A percentile compares a stretch with the other conserved stretches of the same genome.
Conservation (phyloP, 2,113 vertebrate genomes). For the Chaetura pelagica region DNA sequence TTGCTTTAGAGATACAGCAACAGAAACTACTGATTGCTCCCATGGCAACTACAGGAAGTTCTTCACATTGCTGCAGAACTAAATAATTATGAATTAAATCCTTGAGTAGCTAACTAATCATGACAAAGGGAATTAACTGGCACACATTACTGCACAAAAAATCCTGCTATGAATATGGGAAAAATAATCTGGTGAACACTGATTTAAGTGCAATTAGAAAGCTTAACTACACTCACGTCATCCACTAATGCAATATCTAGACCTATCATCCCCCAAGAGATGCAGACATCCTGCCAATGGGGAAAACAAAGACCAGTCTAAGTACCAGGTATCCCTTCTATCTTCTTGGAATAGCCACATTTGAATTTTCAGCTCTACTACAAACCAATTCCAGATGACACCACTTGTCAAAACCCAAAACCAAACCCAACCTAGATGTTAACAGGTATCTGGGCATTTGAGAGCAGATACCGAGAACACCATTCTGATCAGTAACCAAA, state of each 20-base stretch:
- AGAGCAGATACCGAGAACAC: background rate
- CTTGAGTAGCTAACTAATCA: background rate
- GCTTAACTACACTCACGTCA: background rate
- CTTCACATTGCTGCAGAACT: background rate
- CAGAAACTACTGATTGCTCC: slow-evolving; percentile 68
- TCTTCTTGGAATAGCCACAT: background rate
- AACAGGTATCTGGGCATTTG: background rate
- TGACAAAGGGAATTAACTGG: slow-evolving; percentile 2
- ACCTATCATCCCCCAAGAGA: background rate
- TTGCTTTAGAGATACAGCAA: background rate
- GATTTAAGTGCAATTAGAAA: background rate
- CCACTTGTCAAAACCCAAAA: background rate
- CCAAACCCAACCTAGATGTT: background rate
- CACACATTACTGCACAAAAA: background rate
- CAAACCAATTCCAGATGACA: background rate
- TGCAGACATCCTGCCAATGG: background rate
- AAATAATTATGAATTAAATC: slow-evolving; percentile 3
- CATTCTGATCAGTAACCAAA: background rate
- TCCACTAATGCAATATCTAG: background rate
- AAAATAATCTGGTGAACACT: background rate
- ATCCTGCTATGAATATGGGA: background rate
- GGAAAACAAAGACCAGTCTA: background rate
- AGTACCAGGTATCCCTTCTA: background rate
- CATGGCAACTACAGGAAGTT: slow-evolving; percentile 56
- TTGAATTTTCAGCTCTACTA: background rate